A percentile compares a stretch with the other conserved stretches of the same genome.
Evolutionary conservation across 2,888 invertebrate genomes (phyloP).

Genomic region (Acanthosepion pharaonis): DNA sequence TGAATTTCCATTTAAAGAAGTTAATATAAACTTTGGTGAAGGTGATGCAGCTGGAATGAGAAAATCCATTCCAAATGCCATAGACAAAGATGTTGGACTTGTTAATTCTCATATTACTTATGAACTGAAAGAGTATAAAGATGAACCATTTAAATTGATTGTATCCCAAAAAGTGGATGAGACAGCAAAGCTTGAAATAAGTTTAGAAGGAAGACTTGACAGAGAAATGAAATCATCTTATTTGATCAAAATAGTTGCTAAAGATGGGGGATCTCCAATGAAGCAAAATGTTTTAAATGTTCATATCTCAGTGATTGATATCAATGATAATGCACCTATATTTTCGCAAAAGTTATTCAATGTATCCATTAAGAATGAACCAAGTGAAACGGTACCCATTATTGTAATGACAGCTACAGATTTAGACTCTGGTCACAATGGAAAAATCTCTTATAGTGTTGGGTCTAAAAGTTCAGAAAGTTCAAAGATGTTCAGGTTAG

Average conservation of each 20-base stretch:
- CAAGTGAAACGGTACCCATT: background rate
- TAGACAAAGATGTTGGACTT: background rate
- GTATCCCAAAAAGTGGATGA: background rate
- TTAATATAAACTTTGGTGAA: background rate
- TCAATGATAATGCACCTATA: background rate
- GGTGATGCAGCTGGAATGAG: background rate
- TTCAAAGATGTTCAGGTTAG: background rate
- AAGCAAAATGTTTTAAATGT: background rate
- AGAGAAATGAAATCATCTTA: background rate
- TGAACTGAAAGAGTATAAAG: background rate
- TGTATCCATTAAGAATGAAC: background rate
- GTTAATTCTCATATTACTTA: background rate
- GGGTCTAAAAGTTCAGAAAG: background rate
- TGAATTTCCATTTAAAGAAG: background rate
- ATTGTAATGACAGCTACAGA: background rate
- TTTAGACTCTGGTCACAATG: background rate
- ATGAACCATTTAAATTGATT: background rate
- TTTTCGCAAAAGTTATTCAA: background rate
- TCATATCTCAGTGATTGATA: background rate
- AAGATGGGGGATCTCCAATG: background rate
- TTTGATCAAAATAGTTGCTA: background rate
- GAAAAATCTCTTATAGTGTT: background rate
- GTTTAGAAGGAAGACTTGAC: background rate
- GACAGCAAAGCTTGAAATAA: background rate
- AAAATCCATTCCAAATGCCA: background rate